Evolutionary conservation across 2,888 invertebrate genomes (phyloP).

Genomic region (Epsilonema sp.): DNA sequence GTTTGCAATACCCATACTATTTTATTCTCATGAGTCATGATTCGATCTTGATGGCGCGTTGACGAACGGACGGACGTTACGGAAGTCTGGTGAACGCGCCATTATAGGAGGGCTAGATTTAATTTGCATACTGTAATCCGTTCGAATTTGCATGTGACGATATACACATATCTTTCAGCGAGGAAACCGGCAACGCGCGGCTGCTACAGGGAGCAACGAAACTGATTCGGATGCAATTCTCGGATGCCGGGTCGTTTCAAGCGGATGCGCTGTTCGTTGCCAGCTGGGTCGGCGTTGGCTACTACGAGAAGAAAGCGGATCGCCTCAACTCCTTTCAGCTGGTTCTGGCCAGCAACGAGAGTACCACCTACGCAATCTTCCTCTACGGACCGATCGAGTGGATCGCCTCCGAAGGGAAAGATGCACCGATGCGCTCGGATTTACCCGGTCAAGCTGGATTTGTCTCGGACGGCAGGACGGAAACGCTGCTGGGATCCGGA

Average conservation of each 20-base stretch:
- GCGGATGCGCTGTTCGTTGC: conserved; percentile 59
- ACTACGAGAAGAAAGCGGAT: conserved; percentile 45
- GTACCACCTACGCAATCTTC: conserved; percentile 60
- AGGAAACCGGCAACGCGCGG: conserved; percentile 33
- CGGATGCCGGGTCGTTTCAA: conserved; percentile 48
- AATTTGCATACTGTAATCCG: no score
- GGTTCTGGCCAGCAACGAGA: conserved; percentile 49
- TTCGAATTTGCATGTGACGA: no score
- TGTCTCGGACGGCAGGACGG: conserved; percentile 55
- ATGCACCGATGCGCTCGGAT: conserved; percentile 58
- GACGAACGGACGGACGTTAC: no score
- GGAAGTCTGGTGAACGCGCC: no score
- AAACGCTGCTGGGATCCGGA: conserved; percentile 62
- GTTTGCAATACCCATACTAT: no score
- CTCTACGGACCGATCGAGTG: conserved; percentile 79
- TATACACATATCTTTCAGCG: no score
- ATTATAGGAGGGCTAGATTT: no score
- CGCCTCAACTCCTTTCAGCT: conserved; percentile 47
- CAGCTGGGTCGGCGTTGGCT: conserved; percentile 75
- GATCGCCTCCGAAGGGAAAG: conserved; percentile 39
- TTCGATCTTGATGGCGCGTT: no score
- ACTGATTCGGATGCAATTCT: conserved; percentile 51
- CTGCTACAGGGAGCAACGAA: conserved; percentile 41
- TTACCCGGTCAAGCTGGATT: conserved; percentile 83
- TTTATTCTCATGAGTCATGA: no score